Percentiles rank a stretch among this genome's conserved stretches.
Evolutionary conservation across 2,113 vertebrate species (phyloP).

Genomic region (Sinocyclocheilus anshuiensis): DNA sequence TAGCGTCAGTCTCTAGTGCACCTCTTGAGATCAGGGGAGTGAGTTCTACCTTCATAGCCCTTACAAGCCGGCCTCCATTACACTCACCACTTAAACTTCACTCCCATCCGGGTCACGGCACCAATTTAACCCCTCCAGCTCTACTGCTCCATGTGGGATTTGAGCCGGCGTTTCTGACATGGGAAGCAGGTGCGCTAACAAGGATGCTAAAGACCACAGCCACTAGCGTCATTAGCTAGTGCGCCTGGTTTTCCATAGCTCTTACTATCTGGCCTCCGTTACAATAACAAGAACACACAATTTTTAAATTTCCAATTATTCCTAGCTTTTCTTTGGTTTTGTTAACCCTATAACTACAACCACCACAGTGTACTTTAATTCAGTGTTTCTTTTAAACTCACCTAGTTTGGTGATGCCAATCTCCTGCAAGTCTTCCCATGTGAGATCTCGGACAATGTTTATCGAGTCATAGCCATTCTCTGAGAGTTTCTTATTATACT

Average conservation of each 20-base stretch:
- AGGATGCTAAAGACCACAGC: neutral
- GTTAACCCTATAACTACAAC: neutral
- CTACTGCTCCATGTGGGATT: no score
- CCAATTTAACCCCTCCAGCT: no score
- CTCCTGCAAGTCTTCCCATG: conserved; percentile 95
- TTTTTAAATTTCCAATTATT: neutral
- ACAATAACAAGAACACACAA: neutral
- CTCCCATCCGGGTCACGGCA: neutral
- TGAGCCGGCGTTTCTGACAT: no score
- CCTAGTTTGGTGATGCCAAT: conserved; percentile 95
- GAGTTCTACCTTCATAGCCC: no score
- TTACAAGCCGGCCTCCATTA: neutral
- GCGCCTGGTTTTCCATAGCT: neutral
- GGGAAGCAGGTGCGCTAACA: neutral
- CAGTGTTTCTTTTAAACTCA: conserved; percentile 63
- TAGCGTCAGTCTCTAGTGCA: no score
- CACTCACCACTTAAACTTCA: neutral
- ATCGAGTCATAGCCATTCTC: conserved; percentile 95
- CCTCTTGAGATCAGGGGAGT: no score
- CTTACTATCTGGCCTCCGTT: neutral
- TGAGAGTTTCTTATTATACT: conserved; percentile 91
- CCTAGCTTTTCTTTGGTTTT: neutral
- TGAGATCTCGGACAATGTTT: conserved; percentile 88
- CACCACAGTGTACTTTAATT: neutral
- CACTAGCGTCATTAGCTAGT: neutral